These are phyloP conservation scores for Mastigias papua DNA, from an alignment of 30 jellyfish, hydroid and myxozoan genomes.

Conservation along the genomic window DNA sequence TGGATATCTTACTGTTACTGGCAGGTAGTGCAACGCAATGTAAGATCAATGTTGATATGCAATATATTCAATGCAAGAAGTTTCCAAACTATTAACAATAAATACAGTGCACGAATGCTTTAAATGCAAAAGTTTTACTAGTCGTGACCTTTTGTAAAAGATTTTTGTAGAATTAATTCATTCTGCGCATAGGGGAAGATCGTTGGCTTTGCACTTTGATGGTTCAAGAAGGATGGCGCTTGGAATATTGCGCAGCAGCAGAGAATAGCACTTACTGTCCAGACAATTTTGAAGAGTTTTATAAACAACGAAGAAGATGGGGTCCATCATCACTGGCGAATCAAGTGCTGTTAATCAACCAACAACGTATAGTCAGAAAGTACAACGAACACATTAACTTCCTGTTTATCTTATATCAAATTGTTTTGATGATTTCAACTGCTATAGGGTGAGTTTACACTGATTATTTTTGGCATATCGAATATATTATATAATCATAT, in stretches of 20 bases:
- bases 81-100: neutral
- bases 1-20: neutral
- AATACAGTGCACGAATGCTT: neutral
- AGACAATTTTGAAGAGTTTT: constrained; percentile 92
- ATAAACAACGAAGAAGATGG: constrained; percentile 97
- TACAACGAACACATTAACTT: constrained; percentile 82
- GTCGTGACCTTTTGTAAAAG: neutral
- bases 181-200: constrained; percentile 82
- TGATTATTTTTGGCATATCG: neutral
- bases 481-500: too few relatives aligned
- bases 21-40: neutral
- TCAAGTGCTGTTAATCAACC: constrained; percentile 73
- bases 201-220: constrained; percentile 98
- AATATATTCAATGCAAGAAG: neutral
- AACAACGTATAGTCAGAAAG: constrained; percentile 63
- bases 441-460: constrained; percentile 84
- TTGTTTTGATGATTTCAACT: constrained; percentile 80
- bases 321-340: constrained; percentile 97
- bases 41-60: neutral
- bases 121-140: neutral
- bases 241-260: constrained; percentile 96
- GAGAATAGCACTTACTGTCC: constrained; percentile 96
- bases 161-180: neutral
- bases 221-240: constrained; percentile 97
- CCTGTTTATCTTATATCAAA: constrained; percentile 85